These are phyloP conservation scores for Omphaloscelis lunosa DNA, from an alignment of 2,888 invertebrate species.

Conservation along the genomic window DNA sequence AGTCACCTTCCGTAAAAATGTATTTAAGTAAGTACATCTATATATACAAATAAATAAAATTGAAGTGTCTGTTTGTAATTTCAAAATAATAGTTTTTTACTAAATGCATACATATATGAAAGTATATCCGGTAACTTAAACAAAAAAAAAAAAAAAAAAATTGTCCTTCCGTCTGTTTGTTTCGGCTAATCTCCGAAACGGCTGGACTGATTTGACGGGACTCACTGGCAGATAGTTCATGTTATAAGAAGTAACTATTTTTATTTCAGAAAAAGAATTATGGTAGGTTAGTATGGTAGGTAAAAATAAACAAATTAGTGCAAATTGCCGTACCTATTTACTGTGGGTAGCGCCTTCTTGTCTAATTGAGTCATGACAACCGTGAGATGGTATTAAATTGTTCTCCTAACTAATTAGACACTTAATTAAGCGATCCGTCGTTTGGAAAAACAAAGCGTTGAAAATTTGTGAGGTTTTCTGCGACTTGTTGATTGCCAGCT, in stretches of 20 bases:
- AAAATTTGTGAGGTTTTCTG: conserved; percentile 29
- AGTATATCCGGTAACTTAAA: no score
- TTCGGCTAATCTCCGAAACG: no score
- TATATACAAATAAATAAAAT: no score
- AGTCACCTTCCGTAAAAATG: conserved; percentile 3
- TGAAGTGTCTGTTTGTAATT: no score
- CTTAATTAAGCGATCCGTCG: conserved; percentile 22
- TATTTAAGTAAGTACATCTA: not conserved
- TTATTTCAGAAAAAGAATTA: no score
- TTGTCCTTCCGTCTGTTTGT: no score
- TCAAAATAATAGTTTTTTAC: no score
- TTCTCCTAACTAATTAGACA: conserved; percentile 24
- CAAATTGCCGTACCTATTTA: conserved; percentile 8
- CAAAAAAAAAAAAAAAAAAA: no score
- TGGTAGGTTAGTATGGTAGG: not conserved
- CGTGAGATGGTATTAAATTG: conserved; percentile 26
- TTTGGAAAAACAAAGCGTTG: conserved; percentile 43
- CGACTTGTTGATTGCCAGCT: conserved; percentile 8
- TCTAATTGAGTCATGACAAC: conserved; percentile 14
- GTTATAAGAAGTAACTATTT: no score
- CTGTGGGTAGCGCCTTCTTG: not conserved
- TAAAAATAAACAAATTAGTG: not conserved
- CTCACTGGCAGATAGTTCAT: no score
- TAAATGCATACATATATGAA: no score
- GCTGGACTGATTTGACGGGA: no score